Base-by-base conservation (phyloP, 2,888 invertebrate species). In the Drosophila birchii region DNA sequence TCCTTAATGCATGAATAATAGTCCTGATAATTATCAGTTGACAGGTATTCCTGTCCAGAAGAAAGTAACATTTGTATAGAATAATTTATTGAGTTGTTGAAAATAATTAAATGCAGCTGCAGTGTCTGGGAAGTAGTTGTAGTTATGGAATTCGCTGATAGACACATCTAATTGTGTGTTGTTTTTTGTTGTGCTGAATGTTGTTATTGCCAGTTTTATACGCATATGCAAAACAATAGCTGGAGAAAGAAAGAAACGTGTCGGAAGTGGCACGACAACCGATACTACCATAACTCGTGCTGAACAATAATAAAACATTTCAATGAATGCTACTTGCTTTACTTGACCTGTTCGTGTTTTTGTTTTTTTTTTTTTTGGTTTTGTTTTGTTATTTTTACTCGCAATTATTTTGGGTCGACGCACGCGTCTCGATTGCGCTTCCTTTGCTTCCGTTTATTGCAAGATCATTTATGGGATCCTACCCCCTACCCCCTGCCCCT, bases 261-360 rank as follows among this genome's bases (percentile, higher is more conserved):
- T 89, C 89, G 89, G 88, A 85, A 86, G 81, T 88, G 75, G 83
- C 78, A 76, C 74, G 84, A 88, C 77, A 75, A 38, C 62, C 23
- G 55, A 78, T 76, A 82, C 74, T 75, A 76, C 56, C 80, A 74
- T 68, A 78, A 76, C 62, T 76, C 62, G 62, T 66, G 58, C 61
- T 68, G 49, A 79, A 82, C 78, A 76, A 74, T 74, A 77, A 77
- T 71, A 74, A 67, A 76, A 81, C 82, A 79, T 78, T 77, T 66
- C 62, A 72, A 53, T 58, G 32, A 69, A 56, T 80, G 77, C 64
- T 58, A 78, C 64, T 58, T 69, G 78, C 68, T 78, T 72, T 56
- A 66, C 70, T 56, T 74, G 70, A 73, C 76, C 73, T 51, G 71
- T 54, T 78, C 71, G 70, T 77, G 71, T 79, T 82, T 62, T 43